Evolutionary conservation across 2,797 vertebrate genomes (phyloP), one percentile per base, ranked within the genome.

Genomic region (Tokudaia muenninki): DNA sequence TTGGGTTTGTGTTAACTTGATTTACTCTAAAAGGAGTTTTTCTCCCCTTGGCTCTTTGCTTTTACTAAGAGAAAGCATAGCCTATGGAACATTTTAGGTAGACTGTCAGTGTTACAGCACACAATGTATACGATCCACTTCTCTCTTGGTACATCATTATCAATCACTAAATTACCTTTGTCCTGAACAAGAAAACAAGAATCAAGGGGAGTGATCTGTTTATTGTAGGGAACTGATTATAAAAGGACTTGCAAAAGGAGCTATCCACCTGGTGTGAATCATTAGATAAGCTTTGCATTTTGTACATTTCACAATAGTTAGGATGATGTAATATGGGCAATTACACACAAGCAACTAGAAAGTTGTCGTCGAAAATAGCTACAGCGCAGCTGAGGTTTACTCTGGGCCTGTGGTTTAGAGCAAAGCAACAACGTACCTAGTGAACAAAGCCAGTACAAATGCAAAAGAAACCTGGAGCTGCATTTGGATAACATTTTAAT

Each of bases 301-400:
- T 96, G 90, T 94, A 94, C 94, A 95, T 97, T 95, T 97, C 37
- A 96, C 96, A 92, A 90, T 92, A 61, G 37, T 94, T 97, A 97
- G 97, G 98, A 97, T 97, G 92, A 97, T 88, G 97, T 94, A 98
- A 96, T 77, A 83, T 47, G 59, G 93, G 97, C 96, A 84, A 44
- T 94, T 97, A 96, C 63, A 97, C 92, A 97, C 50, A 80, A 95
- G 96, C 97, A 96, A 95, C 97, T 96, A 96, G 97, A 97, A 98
- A 97, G 96, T 94, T 96, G 95, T 96, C 26, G 37, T 98, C 96
- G 91, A 98, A 98, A 98, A 98, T 98, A 98, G 98, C 97, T 98
- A 93, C 97, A 97, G 97, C 95, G 90, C 98, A 98, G 97, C 98
- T 98, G 98, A 98, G 98, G 97, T 97, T 98, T 98, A 92, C 94